Conservation (phyloP, 2,797 vertebrate species). For the Harpagifer antarcticus region DNA sequence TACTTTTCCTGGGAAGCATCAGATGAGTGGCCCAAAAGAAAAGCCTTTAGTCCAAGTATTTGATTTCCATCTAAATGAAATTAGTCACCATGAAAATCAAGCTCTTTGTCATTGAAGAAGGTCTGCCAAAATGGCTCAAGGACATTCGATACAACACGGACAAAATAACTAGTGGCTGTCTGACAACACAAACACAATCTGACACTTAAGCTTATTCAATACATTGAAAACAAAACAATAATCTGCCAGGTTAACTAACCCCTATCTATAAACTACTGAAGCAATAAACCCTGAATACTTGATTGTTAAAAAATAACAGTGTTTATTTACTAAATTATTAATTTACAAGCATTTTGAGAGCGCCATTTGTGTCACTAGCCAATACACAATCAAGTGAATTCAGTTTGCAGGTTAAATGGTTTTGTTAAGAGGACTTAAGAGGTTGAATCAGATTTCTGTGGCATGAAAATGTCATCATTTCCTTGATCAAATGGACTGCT, state of each 20-base stretch:
- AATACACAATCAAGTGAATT: background rate
- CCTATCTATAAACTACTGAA: background rate
- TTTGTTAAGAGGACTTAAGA: constrained; percentile 1
- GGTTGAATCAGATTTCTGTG: background rate
- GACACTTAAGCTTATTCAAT: constrained; percentile 17
- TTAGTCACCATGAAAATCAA: constrained; percentile 18
- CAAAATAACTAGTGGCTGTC: background rate
- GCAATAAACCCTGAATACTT: constrained; percentile 1
- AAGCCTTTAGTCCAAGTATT: background rate
- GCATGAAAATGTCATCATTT: constrained; percentile 30
- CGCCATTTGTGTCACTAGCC: background rate
- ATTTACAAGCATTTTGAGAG: constrained; percentile 3
- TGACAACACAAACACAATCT: background rate
- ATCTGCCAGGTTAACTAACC: background rate
- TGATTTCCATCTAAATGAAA: constrained; percentile 11
- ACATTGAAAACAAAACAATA: constrained; percentile 18
- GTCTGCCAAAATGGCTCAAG: background rate
- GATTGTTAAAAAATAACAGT: background rate
- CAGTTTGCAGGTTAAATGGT: background rate
- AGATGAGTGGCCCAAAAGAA: background rate
- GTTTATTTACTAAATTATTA: background rate
- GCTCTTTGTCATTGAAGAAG: background rate
- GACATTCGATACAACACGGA: background rate
- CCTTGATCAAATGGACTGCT: constrained; percentile 19
- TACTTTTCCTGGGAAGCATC: constrained; percentile 1